These are phyloP conservation scores for Agrochola macilenta DNA, from an alignment of 2,888 invertebrate species.

Conservation along the genomic window DNA sequence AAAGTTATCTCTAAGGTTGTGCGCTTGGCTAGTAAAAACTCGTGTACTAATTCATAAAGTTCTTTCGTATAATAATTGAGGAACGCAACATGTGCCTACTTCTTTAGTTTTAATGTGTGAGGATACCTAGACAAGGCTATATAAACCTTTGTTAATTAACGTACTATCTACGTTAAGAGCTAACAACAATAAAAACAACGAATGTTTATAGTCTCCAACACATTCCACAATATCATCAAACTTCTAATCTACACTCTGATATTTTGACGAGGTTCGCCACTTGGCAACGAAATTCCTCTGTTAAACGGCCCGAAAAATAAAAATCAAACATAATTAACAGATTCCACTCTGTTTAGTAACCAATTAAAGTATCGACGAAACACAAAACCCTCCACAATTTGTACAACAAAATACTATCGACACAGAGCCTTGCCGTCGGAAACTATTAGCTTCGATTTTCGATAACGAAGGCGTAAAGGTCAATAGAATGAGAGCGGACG, in stretches of 20 bases:
- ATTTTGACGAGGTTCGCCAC: neutral
- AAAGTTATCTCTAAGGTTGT: constrained; percentile 38
- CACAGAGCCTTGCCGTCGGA: constrained; percentile 62
- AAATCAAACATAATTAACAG: constrained; percentile 1
- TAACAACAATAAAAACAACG: neutral
- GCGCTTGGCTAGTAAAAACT: constrained; percentile 27
- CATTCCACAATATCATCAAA: neutral
- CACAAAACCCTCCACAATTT: constrained; percentile 40
- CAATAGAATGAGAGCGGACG: constrained; percentile 77
- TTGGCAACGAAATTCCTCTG: neutral
- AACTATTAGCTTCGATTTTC: constrained; percentile 77
- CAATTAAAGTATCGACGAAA: constrained; percentile 51
- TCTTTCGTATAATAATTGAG: constrained; percentile 11
- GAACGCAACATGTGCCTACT: constrained; percentile 1
- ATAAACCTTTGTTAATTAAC: neutral
- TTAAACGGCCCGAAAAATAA: neutral
- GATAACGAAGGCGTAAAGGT: constrained; percentile 76
- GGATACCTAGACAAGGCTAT: neutral
- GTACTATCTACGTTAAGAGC: neutral
- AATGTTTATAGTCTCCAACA: constrained; percentile 6
- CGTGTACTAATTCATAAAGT: constrained; percentile 37
- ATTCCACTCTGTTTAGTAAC: constrained; percentile 31
- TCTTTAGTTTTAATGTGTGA: neutral
- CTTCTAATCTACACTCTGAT: too few species aligned
- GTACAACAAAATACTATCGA: constrained; percentile 47